Percentiles rank a stretch among this genome's conserved stretches.
Conservation (phyloP, 2,888 invertebrate genomes). For the Epirrhoe alternata region DNA sequence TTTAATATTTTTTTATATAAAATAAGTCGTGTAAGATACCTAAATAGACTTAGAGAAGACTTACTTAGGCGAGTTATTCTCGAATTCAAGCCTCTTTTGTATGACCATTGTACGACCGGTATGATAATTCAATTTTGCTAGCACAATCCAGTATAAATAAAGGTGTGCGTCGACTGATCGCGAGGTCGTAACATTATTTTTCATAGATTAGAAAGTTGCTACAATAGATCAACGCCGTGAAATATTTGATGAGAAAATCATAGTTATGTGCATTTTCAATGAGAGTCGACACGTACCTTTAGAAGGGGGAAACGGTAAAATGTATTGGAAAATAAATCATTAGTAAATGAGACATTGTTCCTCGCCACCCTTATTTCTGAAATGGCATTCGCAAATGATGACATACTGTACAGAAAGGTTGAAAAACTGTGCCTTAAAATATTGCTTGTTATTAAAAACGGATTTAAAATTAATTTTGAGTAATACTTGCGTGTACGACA, state of each 20-base stretch:
- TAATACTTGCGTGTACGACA: conserved; percentile 43
- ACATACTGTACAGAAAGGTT: conserved; percentile 66
- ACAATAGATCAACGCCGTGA: neutral
- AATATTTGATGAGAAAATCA: too few relatives aligned
- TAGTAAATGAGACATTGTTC: conserved; percentile 74
- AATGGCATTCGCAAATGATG: conserved; percentile 71
- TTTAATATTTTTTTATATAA: too few relatives aligned
- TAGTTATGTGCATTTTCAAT: neutral
- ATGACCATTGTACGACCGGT: too few relatives aligned
- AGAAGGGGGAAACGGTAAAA: conserved; percentile 60
- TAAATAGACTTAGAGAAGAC: too few relatives aligned
- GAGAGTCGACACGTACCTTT: conserved; percentile 1
- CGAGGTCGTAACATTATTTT: too few relatives aligned
- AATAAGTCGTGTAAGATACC: too few relatives aligned
- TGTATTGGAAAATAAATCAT: conserved; percentile 74
- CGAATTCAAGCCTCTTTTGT: too few relatives aligned
- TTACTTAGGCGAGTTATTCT: too few relatives aligned
- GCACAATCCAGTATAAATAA: neutral
- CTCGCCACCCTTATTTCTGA: conserved; percentile 55
- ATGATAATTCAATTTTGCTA: neutral
- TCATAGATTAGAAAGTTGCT: neutral
- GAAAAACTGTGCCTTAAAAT: conserved; percentile 60
- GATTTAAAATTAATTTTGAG: conserved; percentile 71
- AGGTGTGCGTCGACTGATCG: neutral
- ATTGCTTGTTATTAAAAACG: conserved; percentile 52